Evolutionary conservation across 2,113 vertebrate species (phyloP), one percentile per base, ranked within the genome.

Genomic region (Piprites chloris): DNA sequence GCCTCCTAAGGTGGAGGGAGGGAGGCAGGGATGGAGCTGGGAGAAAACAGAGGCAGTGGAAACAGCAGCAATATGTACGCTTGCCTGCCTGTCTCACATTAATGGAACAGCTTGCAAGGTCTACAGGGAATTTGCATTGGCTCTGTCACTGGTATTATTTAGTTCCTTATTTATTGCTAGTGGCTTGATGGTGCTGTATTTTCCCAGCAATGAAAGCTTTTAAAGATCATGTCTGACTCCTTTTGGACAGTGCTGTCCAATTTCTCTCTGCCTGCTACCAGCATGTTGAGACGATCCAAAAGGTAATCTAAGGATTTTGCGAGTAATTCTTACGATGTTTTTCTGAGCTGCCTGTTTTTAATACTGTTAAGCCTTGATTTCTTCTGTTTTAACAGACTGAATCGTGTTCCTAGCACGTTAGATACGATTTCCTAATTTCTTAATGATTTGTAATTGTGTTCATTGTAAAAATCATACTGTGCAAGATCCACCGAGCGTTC

Each of bases 221-320:
- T 96, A 93, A 76, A 94, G 97, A 98, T 97, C 98, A 99, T 99
- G 99, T 99, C 98, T 98, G 98, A 99, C 97, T 98, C 98, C 96
- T 98, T 98, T 97, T 99, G 98, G 99, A 98, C 98, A 62, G 98
- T 99, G 96, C 98, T 99, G 91, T 99, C 98, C 86, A 99, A 99
- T 98, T 99, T 99, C 97, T 99, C 98, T 33, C 97, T 99, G 96
- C 98, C 98, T 73, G 98, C 99, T 96, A 98, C 98, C 90, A 98
- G 98, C 98, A 98, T 99, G 98, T 98, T 99, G 96, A 98, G 98
- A 65, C 98, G 98, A 97, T 99, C 98, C 83, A 98, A 99, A 97
- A 99, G 98, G 98, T 99, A 98, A 97, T 96, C 78, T 68, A 89
- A 96, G 90, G 95, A 91, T 96, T 97, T 96, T 89, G 73, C 14